These are phyloP conservation scores for Physocephala rufipes DNA, from an alignment of 2,888 invertebrate genomes.

Conservation along the genomic window DNA sequence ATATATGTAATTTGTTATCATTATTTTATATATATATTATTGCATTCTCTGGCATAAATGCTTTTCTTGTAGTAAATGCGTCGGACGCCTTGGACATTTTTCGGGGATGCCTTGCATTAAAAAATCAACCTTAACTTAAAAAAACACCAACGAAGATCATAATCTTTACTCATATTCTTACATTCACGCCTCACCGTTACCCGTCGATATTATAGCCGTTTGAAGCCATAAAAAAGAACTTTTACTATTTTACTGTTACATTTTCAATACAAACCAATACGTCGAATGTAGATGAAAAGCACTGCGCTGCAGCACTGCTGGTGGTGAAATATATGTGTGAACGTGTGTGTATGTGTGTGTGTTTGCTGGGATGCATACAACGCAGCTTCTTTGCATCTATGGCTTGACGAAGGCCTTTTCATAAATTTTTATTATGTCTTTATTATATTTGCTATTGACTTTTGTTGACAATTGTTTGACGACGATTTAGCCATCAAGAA, in stretches of 20 bases:
- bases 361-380: too few species aligned
- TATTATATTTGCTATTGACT: conserved; percentile 32
- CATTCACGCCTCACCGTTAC: background rate
- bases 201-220: conserved; percentile 10
- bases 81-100: too few species aligned
- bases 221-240: conserved; percentile 34
- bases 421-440: conserved; percentile 35
- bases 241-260: conserved; percentile 20
- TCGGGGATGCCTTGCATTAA: too few species aligned
- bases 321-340: too few species aligned
- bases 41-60: too few species aligned
- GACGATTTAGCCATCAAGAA: conserved; percentile 4
- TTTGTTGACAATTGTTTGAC: conserved; percentile 31
- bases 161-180: too few species aligned
- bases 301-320: too few species aligned
- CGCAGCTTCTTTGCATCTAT: conserved; percentile 2
- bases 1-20: background rate
- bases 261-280: background rate
- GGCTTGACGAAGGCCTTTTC: conserved; percentile 22
- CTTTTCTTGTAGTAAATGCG: too few species aligned
- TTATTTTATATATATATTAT: too few species aligned
- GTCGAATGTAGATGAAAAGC: too few species aligned
- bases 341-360: background rate
- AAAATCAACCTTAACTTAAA: too few species aligned
- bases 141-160: too few species aligned